Evolutionary conservation across 1,140 invertebrate genomes (phyloP), one percentile per base, ranked within the genome.

Genomic region (Drosophila nebulosa): DNA sequence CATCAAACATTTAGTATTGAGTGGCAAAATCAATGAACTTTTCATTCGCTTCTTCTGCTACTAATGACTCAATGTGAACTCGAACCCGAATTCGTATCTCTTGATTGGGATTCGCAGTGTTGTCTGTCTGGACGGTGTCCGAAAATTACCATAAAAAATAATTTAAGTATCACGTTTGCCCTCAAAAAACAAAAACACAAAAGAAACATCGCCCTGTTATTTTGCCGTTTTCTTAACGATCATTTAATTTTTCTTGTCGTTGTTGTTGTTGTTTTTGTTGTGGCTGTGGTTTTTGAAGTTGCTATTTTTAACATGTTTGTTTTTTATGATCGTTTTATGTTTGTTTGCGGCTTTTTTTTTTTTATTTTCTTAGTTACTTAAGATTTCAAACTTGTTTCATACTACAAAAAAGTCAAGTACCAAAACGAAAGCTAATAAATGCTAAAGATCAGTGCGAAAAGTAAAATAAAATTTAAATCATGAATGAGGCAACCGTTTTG

Each of bases 91-190:
- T 56, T 65, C 35, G 39, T 18, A 26, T 51, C n/a, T 21, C 12
- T 51, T 36, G 35, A 36, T 61, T 63, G 60, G 70, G 53, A 78
- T 70, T 69, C 68, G 78, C 78, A 78, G 69, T 73, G 56, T 73
- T 64, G 53, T 35, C 9, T 12, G 52, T 61, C 30, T 57, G 51
- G 39, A 16, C 51, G 22, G 59, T 39, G 21, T 32, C 22, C 57
- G 26, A 62, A 74, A 74, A 63, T 66, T 70, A 52, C 84, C 80
- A 78, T 67, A 77, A 64, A 79, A 56, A 64, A 50, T 71, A 62
- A 79, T 86, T 88, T 72, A 68, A 78, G 78, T 66, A 78, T 88
- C 83, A 88, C 83, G 78, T 83, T 80, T 83, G 75, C 51, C 71
- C 67, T 39, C 51, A 73, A 78, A 78, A 78, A 64, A 53, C 26